Evolutionary conservation across 2,888 invertebrate genomes (phyloP).

Genomic region (Archips xylosteana): DNA sequence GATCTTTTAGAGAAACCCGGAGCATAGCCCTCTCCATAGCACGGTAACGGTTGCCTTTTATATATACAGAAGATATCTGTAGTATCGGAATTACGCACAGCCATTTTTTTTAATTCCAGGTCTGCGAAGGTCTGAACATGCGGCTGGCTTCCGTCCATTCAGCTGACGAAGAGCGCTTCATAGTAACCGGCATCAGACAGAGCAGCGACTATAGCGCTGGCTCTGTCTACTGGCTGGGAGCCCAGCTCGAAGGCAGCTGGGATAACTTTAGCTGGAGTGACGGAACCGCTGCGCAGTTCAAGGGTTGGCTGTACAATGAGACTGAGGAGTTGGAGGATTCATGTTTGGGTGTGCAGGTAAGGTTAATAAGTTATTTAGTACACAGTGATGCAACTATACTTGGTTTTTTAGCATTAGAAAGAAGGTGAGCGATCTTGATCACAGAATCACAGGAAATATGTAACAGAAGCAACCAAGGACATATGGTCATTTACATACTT

Average conservation of each 20-base stretch:
- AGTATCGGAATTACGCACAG: too few species aligned
- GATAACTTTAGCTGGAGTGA: conserved; percentile 87
- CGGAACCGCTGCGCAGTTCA: conserved; percentile 85
- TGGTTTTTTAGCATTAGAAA: neutral
- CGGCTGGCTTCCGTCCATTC: conserved; percentile 89
- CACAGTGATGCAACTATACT: neutral
- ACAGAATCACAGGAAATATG: too few species aligned
- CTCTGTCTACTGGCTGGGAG: conserved; percentile 91
- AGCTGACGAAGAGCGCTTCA: conserved; percentile 89
- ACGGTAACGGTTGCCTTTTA: too few species aligned
- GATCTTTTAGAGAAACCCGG: too few species aligned
- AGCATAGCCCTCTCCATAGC: too few species aligned
- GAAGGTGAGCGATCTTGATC: too few species aligned
- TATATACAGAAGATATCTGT: too few species aligned
- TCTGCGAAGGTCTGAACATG: conserved; percentile 90
- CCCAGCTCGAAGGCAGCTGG: conserved; percentile 55
- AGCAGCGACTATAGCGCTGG: conserved; percentile 90
- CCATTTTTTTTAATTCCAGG: conserved; percentile 58
- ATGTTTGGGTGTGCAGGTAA: conserved; percentile 77
- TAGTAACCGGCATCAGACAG: conserved; percentile 88
- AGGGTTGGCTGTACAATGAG: conserved; percentile 87
- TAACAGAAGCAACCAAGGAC: too few species aligned
- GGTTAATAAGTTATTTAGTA: neutral
- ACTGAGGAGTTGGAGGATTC: conserved; percentile 66
- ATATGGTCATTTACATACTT: too few species aligned